Evolutionary conservation across 30 jellyfish, hydroid and myxozoan species (phyloP), one percentile per base, ranked within the genome.

Genomic region (Pelagia noctiluca): DNA sequence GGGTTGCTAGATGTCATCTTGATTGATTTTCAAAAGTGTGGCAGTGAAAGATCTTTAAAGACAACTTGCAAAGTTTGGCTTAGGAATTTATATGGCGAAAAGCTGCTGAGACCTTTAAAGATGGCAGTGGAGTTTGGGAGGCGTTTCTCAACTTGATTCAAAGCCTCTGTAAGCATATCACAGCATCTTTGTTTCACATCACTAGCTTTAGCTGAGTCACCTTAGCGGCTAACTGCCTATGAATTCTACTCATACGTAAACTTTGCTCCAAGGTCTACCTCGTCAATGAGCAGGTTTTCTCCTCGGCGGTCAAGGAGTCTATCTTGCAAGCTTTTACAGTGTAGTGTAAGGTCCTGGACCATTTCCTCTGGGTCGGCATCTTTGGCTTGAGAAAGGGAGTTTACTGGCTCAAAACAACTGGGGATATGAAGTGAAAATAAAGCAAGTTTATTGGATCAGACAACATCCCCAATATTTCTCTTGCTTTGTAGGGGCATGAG

Each of bases 71-170:
- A 83, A 23, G 71, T 76, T 53, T 71, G 87, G 87, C 88, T 83
- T 33, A 83, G 52, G 69, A 73, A 52, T 38, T 35, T 83, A 67
- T 46, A 30, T 68, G 94, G 69, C 25, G 80, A 38, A 64, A 68
- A 57, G 78, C 82, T 82, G 87, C 71, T 64, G 81, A 82, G 86
- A 83, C 84, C 79, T 83, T 83, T 83, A 52, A 71, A 83, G 50
- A 73, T 49, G 1, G 74, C 73, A 28, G 69, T 71, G 57, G 94
- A 30, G 64, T 75, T 28, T 30, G 94, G 94, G 61, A 83, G 90
- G 28, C 94, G 50, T 64, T 81, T 33, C 34, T 81, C 76, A 1
- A 81, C 91, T 65, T 69, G 85, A 25, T 24, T 50, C 91, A 64
- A 47, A 64, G 91, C 91, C 77, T 81, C 91, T 67, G 65, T 77